Base-by-base conservation (phyloP, 2,888 invertebrate species). In the Drepana falcataria region DNA sequence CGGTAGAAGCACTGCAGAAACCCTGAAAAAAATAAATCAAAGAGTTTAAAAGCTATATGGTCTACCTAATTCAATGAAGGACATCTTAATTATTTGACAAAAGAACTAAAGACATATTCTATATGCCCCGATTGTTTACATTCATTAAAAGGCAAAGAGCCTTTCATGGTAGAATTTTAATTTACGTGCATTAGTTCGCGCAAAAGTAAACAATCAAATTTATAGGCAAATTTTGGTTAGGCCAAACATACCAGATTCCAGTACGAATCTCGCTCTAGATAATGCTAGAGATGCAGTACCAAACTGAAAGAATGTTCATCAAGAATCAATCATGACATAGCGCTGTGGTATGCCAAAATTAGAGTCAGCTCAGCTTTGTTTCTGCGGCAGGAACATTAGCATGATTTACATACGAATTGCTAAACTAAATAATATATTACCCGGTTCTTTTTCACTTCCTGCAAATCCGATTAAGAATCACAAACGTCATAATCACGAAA, bases 341-440 rank as follows among this genome's bases (percentile, higher is more conserved):
- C 77, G 72, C 78, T 79, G 68, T 75, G 85, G 87, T 88, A 89
- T 89, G 87, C 88, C 87, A 87, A 89, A 88, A 87, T 89, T 88
- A 86, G 85, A 86, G 87, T 70, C 77, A 9, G 9, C 6, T 9
- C 44, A 74, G 79, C 78, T 85, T 84, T 81, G 79, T 79, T 79
- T 73, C 66, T 57, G 65, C 62, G 61, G 64, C 60, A 60, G 58
- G 59, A 59, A 57, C 52, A 51, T 65, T 59, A 59, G 64, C 53
- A 57, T 51, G 48, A 56, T 55, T 57, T 61, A 37, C 49, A 53
- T 57, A 49, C 55, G 21, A 58, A 61, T 49, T 65, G 61, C 52
- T 53, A 52, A 57, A 56, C 60, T 59, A 58, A 66, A 60, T 64
- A 63, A 62, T 49, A 56, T 73, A 59, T 82, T 87, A 87, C 90